A percentile compares a stretch with the other conserved stretches of the same genome.
Evolutionary conservation across 2,797 vertebrate species (phyloP).

Genomic region (Phoeniculus purpureus): DNA sequence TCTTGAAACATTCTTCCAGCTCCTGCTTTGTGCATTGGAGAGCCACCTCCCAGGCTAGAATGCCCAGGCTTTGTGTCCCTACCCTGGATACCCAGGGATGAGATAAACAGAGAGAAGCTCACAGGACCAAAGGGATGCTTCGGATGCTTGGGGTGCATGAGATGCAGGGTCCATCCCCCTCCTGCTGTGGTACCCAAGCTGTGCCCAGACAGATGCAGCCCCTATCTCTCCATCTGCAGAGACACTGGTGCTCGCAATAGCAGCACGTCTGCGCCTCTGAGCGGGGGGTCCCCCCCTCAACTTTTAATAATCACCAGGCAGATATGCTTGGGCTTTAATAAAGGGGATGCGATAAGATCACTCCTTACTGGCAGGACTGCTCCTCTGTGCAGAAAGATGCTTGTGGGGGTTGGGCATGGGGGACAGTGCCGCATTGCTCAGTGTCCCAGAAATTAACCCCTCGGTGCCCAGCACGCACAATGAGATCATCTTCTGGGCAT

Average conservation of each 20-base stretch:
- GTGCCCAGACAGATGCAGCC: conserved; percentile 3
- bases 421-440: conserved; percentile 36
- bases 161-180: not conserved
- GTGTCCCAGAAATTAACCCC: conserved; percentile 63
- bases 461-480: not conserved
- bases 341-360: conserved; percentile 73
- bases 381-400: conserved; percentile 61
- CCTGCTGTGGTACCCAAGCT: not conserved
- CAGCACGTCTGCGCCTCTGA: conserved; percentile 64
- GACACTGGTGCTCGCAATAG: conserved; percentile 56
- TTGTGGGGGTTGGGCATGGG: conserved; percentile 37
- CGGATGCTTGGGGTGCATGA: not conserved
- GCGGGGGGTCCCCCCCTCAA: conserved; percentile 45
- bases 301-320: conserved; percentile 76
- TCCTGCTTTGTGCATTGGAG: not conserved
- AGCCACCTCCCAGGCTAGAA: not conserved
- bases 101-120: not conserved
- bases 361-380: conserved; percentile 70
- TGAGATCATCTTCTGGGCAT: not conserved
- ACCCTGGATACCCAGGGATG: fast-evolving
- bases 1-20: not conserved
- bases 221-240: conserved; percentile 72
- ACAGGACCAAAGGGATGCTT: fast-evolving
- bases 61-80: not conserved
- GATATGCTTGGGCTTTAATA: conserved; percentile 74